These are phyloP conservation scores for Puntigrus tetrazona DNA, from an alignment of 2,113 vertebrate genomes.

Conservation along the genomic window DNA sequence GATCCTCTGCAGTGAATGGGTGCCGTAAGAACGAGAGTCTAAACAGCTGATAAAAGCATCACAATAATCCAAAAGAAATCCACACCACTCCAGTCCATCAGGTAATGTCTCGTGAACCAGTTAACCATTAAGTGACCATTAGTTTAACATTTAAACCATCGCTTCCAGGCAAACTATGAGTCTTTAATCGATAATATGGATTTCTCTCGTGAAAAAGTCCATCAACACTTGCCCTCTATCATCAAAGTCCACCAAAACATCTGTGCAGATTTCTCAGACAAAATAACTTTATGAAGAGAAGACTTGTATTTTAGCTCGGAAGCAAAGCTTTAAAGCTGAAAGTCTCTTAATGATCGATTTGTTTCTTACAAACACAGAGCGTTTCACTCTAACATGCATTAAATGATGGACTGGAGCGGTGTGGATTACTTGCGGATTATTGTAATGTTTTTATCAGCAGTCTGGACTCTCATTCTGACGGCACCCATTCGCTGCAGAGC, in stretches of 20 bases:
- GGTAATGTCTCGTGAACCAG: rapidly evolving
- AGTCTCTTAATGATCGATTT: background rate
- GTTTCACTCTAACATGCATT: background rate
- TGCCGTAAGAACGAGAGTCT: background rate
- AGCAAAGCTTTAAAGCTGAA: background rate
- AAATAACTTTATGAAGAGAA: background rate
- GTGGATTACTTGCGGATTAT: background rate
- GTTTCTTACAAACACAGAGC: background rate
- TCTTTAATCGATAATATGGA: background rate
- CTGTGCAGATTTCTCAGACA: background rate
- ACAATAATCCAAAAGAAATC: background rate
- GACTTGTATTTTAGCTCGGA: background rate
- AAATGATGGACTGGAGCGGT: background rate
- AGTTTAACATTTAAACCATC: background rate
- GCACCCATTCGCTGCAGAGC: background rate
- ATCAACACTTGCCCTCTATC: background rate
- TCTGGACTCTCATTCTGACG: background rate
- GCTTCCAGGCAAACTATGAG: background rate
- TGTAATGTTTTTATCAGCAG: background rate
- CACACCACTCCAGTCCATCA: background rate
- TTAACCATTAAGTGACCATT: too few species aligned
- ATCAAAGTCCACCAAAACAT: background rate
- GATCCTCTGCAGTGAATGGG: background rate
- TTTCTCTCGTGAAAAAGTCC: background rate
- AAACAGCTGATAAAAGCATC: background rate